A percentile compares a stretch with the other conserved stretches of the same genome.
Evolutionary conservation across 2,888 invertebrate species (phyloP).

Genomic region (Erpobdella octoculata): DNA sequence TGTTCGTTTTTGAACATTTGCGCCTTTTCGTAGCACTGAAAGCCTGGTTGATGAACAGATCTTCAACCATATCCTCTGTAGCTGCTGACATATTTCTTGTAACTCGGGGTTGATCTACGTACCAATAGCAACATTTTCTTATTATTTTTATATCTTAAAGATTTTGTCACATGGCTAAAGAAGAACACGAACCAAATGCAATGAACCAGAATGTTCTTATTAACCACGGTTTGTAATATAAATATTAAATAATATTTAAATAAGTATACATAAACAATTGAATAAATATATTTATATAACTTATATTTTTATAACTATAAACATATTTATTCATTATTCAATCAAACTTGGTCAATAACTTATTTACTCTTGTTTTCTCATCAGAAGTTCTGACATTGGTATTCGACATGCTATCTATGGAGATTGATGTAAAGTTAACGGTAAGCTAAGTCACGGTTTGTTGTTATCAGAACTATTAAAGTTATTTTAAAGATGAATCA

Average conservation of each 20-base stretch:
- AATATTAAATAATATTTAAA: too few relatives aligned
- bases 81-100: too few relatives aligned
- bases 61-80: too few relatives aligned
- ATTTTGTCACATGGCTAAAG: slow-evolving; percentile 40
- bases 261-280: not conserved
- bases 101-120: too few relatives aligned
- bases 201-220: slow-evolving; percentile 43
- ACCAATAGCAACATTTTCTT: too few relatives aligned
- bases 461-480: not conserved
- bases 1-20: too few relatives aligned
- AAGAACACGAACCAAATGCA: slow-evolving; percentile 39
- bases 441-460: slow-evolving; percentile 38
- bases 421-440: slow-evolving; percentile 42
- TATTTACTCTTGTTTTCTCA: slow-evolving; percentile 21
- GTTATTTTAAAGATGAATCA: not conserved
- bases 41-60: too few relatives aligned
- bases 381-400: slow-evolving; percentile 40
- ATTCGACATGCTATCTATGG: slow-evolving; percentile 41
- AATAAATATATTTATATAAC: not conserved
- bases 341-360: not conserved
- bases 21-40: too few relatives aligned
- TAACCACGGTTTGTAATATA: slow-evolving; percentile 39
- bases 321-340: not conserved
- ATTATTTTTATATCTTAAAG: slow-evolving; percentile 27
- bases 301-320: not conserved